These are phyloP conservation scores for Pongo abelii DNA, from an alignment of 2,113 vertebrate species.

Conservation along the genomic window DNA sequence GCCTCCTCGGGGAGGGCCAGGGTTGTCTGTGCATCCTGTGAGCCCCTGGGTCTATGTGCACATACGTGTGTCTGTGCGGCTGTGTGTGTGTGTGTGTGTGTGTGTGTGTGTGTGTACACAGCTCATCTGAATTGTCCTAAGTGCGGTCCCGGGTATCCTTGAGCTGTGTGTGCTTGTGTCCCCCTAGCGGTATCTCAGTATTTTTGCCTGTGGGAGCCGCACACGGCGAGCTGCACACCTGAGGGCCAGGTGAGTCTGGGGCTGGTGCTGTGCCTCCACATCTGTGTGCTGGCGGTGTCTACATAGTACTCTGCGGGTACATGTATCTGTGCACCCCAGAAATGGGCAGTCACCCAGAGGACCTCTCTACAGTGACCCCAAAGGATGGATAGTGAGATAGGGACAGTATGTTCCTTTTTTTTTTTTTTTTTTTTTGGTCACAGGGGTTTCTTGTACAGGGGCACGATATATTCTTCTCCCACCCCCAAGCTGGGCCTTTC, in stretches of 20 bases:
- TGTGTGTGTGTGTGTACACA: background rate
- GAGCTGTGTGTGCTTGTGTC: too few relatives aligned
- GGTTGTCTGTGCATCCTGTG: too few relatives aligned
- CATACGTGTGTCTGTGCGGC: too few relatives aligned
- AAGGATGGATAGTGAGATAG: background rate
- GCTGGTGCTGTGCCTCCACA: background rate
- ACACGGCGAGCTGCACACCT: background rate
- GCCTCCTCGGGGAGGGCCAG: too few relatives aligned
- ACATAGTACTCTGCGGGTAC: too few relatives aligned
- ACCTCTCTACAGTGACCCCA: background rate
- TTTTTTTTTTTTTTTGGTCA: too few relatives aligned
- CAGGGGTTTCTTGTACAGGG: too few relatives aligned
- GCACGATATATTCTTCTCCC: background rate
- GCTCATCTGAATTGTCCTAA: background rate
- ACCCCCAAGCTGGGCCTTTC: background rate
- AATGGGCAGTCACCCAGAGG: background rate
- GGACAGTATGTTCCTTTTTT: background rate
- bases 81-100: too few relatives aligned
- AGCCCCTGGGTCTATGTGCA: too few relatives aligned
- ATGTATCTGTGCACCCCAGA: background rate
- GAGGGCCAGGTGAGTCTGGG: background rate
- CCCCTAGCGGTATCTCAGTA: too few relatives aligned
- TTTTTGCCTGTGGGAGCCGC: background rate
- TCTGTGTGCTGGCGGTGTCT: background rate
- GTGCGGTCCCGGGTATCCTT: background rate